Percentiles rank a stretch among this genome's conserved stretches.
These are phyloP conservation scores for Parazoanthus darwini DNA, from an alignment of 92 coral and sea anemone species.

Conservation along the genomic window DNA sequence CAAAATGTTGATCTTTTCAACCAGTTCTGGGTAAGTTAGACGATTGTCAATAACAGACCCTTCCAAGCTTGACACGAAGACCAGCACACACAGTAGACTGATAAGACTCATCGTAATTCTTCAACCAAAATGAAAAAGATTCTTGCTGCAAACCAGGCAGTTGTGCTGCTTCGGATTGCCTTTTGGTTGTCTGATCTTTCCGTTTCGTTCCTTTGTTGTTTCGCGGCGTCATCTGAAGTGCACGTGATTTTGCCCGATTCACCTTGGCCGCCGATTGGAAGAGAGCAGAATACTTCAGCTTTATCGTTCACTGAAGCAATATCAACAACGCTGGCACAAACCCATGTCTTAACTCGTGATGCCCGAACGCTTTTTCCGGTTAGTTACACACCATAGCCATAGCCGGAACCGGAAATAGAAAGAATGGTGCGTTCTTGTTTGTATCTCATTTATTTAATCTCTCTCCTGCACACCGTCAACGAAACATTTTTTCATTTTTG, in stretches of 20 bases:
- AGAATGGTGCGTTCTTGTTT: too few species aligned
- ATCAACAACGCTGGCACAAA: not conserved
- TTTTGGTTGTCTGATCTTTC: not conserved
- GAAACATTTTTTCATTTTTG: too few species aligned
- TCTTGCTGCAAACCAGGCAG: not conserved
- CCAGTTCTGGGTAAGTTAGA: constrained; percentile 49
- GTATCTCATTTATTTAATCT: too few species aligned
- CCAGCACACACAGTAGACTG: not conserved
- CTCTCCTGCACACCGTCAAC: too few species aligned
- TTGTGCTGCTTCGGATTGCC: not conserved
- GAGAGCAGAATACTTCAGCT: not conserved
- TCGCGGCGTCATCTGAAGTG: not conserved
- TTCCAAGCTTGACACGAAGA: not conserved
- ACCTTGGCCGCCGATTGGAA: not conserved
- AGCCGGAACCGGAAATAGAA: too few species aligned
- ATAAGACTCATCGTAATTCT: not conserved
- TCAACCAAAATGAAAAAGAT: too few species aligned
- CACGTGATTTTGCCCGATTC: constrained; percentile 4
- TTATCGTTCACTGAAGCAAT: not conserved
- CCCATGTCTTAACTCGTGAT: constrained; percentile 23
- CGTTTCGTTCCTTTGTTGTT: not conserved
- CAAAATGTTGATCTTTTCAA: constrained; percentile 53
- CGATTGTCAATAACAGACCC: constrained; percentile 21
- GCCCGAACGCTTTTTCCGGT: not conserved
- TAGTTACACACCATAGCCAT: too few species aligned